Evolutionary conservation across 2,888 invertebrate species (phyloP), one percentile per base, ranked within the genome.

Genomic region (Lithodes maja): DNA sequence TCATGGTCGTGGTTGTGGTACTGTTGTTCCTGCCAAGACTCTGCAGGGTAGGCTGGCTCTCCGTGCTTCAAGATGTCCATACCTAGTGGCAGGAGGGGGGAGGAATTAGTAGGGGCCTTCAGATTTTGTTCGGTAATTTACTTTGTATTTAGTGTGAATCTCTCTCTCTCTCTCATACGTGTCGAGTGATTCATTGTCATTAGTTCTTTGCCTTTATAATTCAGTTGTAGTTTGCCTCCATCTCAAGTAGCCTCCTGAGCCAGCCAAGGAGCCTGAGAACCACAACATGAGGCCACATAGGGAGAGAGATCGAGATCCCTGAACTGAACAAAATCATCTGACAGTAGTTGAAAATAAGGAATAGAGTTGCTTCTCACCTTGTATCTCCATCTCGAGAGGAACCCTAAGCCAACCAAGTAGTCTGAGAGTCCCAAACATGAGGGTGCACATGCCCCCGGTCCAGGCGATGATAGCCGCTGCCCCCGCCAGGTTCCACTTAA

Each of bases 51-150:
- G 5, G 94, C 94, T 2, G 94, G 93, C 92, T 94, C 94, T 2
- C 94, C 94, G 92, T 94, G 94, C 87, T 94, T 94, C 49, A 94
- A 93, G 2, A 94, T 93, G 92, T 94, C 94, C 90, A 94, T 91
- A 89, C 94, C 94, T 94, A 92, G 3, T 90, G 33, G 0, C 33
- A 33, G 33, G 33, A 33, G 33, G 33, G 33, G 33, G 33, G 33
- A 33, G 33, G 33, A 33, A 33, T 33, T 33, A 33, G 33, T 33
- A 33, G 33, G 33, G 33, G 33, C 33, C 33, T 33, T 33, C 33
- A 33, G 33, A 33, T 33, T 33, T 33, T 33, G 33, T 33, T 33
- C 33, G 33, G 33, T 33, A 33, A 33, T 33, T 33, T 33, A 33
- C 33, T 33, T 33, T 33, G 0, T 33, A 33, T 33, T 33, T 33